A percentile compares a stretch with the other conserved stretches of the same genome.
Evolutionary conservation across 2,113 vertebrate species (phyloP).

Genomic region (Hippocampus zosterae): DNA sequence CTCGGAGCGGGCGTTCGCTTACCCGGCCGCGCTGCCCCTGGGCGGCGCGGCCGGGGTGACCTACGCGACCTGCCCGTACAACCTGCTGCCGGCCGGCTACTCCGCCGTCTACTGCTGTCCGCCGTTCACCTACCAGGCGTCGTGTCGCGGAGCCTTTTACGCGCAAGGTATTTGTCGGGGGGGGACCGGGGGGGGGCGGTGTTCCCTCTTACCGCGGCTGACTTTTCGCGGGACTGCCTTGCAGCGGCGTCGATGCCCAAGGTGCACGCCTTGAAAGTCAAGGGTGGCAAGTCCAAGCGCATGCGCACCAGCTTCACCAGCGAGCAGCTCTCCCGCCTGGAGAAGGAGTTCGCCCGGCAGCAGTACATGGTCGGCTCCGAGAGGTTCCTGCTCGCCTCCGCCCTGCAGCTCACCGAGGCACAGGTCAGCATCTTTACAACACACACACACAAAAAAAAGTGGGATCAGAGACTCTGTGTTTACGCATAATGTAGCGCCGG

Average conservation of each 20-base stretch:
- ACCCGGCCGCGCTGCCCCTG: neutral
- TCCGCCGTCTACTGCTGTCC: constrained; percentile 67
- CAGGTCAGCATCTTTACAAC: constrained; percentile 58
- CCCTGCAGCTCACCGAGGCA: constrained; percentile 77
- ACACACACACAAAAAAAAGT: no score
- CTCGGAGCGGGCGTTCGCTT: constrained; percentile 24
- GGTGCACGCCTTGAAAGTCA: constrained; percentile 63
- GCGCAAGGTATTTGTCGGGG: constrained; percentile 62
- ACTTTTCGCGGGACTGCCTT: neutral
- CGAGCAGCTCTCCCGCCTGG: constrained; percentile 79
- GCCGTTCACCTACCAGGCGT: constrained; percentile 59
- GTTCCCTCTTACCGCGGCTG: neutral
- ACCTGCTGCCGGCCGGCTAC: constrained; percentile 60
- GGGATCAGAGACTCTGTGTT: no score
- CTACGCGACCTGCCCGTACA: constrained; percentile 47
- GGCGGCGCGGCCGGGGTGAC: constrained; percentile 32
- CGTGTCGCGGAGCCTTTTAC: constrained; percentile 67
- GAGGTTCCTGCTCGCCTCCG: constrained; percentile 76
- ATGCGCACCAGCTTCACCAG: constrained; percentile 82
- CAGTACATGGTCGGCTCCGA: constrained; percentile 82
- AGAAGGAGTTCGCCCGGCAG: constrained; percentile 80
- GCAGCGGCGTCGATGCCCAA: constrained; percentile 71
- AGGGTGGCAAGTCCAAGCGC: constrained; percentile 74
- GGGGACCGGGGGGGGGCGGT: no score
- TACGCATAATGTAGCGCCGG: no score